Base-by-base conservation (phyloP, 2,113 vertebrate species). In the Myxocyprinus asiaticus region DNA sequence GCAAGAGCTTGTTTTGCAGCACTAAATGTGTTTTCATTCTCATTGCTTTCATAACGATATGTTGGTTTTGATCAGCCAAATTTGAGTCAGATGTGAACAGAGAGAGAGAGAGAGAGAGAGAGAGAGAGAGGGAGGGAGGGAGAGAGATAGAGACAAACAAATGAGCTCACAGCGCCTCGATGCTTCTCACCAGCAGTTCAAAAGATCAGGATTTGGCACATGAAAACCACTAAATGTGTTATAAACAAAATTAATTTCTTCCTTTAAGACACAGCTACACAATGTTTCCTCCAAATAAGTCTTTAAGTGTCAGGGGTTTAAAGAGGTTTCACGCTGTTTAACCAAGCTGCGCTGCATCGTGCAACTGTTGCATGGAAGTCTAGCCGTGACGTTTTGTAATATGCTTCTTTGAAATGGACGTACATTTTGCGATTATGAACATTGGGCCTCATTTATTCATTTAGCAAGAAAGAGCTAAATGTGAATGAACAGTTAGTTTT, bases 141-240 rank as follows among this genome's bases (percentile, higher is more conserved):
- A 50, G 45, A 9, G 72, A 65, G 68, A 6, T 48, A 72, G 62
- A 80, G 62, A 74, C 58, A 76, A 80, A 58, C 45, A 70, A 84
- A 81, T 89, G 89, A 92, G 90, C 89, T 92, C 88, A 90, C 69
- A 70, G 80, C 65, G 92, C 92, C 91, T 90, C 81, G 83, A 91
- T 91, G 91, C 87, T 91, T 85, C 86, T 88, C 75, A 47, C 83
- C 4, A 78, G 73, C 84, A 83, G 90, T 91, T 93, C 88, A 92
- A 89, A 33, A 91, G 89, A 92, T 92, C 90, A 88, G 61, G 76
- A 82, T 82, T 88, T 76, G 80, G 87, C 89, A 89, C 80, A 88
- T 87, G 87, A 91, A 91, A 90, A 92, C 89, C 89, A 88, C 88
- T 84, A 87, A 88, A 89, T 17, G 84, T 86, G 88, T 84, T 86